These are phyloP conservation scores for Hirudo medicinalis DNA, from an alignment of 1,140 invertebrate species.

Conservation along the genomic window DNA sequence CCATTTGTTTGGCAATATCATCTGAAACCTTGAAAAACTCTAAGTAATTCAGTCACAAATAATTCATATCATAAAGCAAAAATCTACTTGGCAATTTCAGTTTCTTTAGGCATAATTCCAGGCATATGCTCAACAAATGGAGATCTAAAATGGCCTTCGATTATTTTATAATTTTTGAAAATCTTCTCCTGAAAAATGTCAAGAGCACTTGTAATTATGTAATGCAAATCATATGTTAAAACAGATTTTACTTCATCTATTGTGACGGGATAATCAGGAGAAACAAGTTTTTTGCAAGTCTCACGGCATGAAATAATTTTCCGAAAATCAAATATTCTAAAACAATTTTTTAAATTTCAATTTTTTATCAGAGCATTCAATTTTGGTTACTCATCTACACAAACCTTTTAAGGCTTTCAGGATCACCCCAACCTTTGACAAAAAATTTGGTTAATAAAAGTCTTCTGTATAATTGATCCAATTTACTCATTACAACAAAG, in stretches of 20 bases:
- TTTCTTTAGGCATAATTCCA: conserved; percentile 68
- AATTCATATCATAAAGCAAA: not conserved
- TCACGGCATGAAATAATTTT: conserved; percentile 71
- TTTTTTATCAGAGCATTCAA: conserved; percentile 4
- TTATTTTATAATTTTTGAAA: conserved; percentile 56
- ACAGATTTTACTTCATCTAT: conserved; percentile 62
- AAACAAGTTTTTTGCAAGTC: conserved; percentile 65
- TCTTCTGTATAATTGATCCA: conserved; percentile 77
- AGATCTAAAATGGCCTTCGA: conserved; percentile 77
- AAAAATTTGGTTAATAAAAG: conserved; percentile 84
- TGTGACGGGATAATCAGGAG: conserved; percentile 67
- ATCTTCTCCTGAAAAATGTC: conserved; percentile 54
- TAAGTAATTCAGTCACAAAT: conserved; percentile 1
- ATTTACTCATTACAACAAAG: conserved; percentile 34
- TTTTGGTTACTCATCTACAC: not conserved
- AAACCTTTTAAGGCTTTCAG: conserved; percentile 75
- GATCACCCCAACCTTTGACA: conserved; percentile 87
- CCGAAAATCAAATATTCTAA: conserved; percentile 74
- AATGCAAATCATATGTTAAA: conserved; percentile 9
- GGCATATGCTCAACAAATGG: conserved; percentile 70
- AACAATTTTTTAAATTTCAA: conserved; percentile 34
- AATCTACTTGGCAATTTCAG: conserved; percentile 48
- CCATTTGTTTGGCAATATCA: conserved; percentile 72
- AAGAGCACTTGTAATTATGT: conserved; percentile 15
- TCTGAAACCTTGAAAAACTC: conserved; percentile 38